Evolutionary conservation across 2,797 vertebrate genomes (phyloP), one percentile per base, ranked within the genome.

Genomic region (Nyctibius grandis): DNA sequence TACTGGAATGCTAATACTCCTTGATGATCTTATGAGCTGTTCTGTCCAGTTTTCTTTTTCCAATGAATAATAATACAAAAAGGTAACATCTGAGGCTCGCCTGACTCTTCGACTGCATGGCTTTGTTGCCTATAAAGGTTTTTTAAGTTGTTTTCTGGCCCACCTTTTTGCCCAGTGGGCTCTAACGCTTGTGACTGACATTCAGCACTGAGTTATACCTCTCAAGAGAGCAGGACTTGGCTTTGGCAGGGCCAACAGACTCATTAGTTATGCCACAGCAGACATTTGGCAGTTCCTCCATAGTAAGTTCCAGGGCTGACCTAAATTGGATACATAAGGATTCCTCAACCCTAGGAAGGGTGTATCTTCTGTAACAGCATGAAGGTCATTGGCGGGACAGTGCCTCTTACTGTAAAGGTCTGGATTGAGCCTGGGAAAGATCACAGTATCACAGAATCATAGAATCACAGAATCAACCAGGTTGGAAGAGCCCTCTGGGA

Each of bases 381-480:
- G 84, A 65, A 77, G 97, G 95, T 97, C 96, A 63, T 25, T 7
- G 91, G 51, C 7, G 3, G 96, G 95, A 90, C 94, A 96, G 83
- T 60, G 45, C 42, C 74, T 92, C 68, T 93, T 84, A 87, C 84
- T 82, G 91, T 88, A 91, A 94, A 92, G 73, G n/a, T 88, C 88
- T 93, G 63, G 73, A 82, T 6, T 53, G 44, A 96, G 74, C 78
- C 64, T 12, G 75, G 85, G 92, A 92, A 80, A 4, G 33, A 44
- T 6, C n/a, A n/a, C n/a, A n/a, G n/a, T n/a, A n/a, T n/a, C n/a
- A n/a, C n/a, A n/a, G n/a, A n/a, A n/a, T n/a, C n/a, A n/a, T n/a
- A n/a, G n/a, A n/a, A n/a, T n/a, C n/a, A n/a, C n/a, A n/a, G n/a
- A n/a, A n/a, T n/a, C n/a, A n/a, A n/a, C n/a, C n/a, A n/a, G n/a